These are phyloP conservation scores for Tachysurus fulvidraco DNA, from an alignment of 2,113 vertebrate species.

Conservation along the genomic window DNA sequence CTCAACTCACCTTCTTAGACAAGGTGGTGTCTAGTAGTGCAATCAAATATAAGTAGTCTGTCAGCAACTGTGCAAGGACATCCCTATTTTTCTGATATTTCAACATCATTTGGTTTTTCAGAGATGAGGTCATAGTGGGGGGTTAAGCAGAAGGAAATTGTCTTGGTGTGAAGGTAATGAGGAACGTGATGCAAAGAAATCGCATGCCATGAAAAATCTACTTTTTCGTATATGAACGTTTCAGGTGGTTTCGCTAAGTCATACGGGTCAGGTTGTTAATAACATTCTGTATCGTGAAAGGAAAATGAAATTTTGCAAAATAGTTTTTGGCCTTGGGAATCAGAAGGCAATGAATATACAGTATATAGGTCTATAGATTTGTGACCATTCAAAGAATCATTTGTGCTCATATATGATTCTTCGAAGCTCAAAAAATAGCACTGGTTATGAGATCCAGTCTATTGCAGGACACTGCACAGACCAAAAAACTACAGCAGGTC, in stretches of 20 bases:
- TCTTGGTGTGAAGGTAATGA: conserved; percentile 21
- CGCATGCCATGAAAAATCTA: background rate
- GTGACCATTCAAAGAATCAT: background rate
- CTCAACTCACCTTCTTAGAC: background rate
- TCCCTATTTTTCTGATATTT: background rate
- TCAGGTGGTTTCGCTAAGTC: background rate
- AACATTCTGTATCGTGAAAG: background rate
- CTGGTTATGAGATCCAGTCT: background rate
- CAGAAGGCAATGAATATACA: background rate
- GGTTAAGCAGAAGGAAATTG: background rate
- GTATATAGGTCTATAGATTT: background rate
- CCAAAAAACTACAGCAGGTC: too few relatives aligned
- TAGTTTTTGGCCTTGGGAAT: background rate
- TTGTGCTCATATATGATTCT: background rate
- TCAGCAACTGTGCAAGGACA: background rate
- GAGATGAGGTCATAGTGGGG: background rate
- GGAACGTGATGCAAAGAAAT: background rate
- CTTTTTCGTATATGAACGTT: background rate
- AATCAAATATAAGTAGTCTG: background rate
- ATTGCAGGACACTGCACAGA: background rate
- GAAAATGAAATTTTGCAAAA: background rate
- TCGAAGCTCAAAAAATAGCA: background rate
- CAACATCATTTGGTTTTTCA: background rate
- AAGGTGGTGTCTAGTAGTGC: background rate
- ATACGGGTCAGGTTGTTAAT: background rate